These are phyloP conservation scores for Acanthurus lineatus DNA, from an alignment of 2,797 vertebrate species.

Conservation along the genomic window DNA sequence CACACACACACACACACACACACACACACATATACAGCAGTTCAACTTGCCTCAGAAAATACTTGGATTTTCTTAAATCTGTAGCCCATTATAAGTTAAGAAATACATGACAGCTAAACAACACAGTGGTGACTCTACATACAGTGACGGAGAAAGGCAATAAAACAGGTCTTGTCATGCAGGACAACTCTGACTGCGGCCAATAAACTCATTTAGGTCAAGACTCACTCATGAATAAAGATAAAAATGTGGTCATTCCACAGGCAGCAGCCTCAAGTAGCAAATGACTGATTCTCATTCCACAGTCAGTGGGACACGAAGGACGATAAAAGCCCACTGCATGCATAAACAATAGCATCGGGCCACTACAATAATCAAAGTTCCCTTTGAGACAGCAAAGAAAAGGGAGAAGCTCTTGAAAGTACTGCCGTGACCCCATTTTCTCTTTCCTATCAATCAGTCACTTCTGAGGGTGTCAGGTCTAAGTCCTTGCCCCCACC, in stretches of 20 bases:
- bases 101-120: constrained; percentile 2
- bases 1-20: too few relatives aligned
- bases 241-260: constrained; percentile 46
- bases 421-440: constrained; percentile 58
- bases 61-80: constrained; percentile 5
- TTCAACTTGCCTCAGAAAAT: constrained; percentile 3
- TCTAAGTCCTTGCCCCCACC: constrained; percentile 31
- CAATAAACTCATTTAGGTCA: constrained; percentile 68
- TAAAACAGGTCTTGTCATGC: constrained; percentile 61
- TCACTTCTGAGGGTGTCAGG: constrained; percentile 51
- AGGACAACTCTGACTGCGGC: constrained; percentile 48
- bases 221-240: constrained; percentile 62
- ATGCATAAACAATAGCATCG: constrained; percentile 60
- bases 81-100: constrained; percentile 6
- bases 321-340: constrained; percentile 61
- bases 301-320: constrained; percentile 58
- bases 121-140: constrained; percentile 1
- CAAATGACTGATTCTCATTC: constrained; percentile 42
- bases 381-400: constrained; percentile 30
- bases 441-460: constrained; percentile 64
- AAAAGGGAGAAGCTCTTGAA: constrained; percentile 32
- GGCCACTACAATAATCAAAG: constrained; percentile 48
- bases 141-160: constrained; percentile 33
- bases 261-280: constrained; percentile 36
- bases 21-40: not conserved